Conservation (phyloP, 2,113 vertebrate genomes). For the Phrynosoma blainvillii region DNA sequence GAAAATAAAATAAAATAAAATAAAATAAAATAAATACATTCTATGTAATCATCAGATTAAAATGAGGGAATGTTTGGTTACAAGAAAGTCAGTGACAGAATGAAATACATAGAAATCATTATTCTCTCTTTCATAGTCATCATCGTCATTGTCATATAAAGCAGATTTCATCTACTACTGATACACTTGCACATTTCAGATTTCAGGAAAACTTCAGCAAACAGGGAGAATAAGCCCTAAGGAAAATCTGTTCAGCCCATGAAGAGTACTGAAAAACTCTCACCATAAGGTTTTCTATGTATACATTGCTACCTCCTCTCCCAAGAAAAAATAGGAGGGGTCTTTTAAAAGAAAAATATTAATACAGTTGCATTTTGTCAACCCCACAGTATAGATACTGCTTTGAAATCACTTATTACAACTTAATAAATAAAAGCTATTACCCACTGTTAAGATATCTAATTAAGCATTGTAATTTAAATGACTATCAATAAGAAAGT, state of each 20-base stretch:
- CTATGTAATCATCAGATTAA: background rate
- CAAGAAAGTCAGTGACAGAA: background rate
- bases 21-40: background rate
- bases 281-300: background rate
- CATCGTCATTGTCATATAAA: no score
- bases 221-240: background rate
- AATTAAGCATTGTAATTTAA: background rate
- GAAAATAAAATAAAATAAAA: no score
- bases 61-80: background rate
- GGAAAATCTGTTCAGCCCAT: background rate
- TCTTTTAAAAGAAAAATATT: no score
- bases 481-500: background rate
- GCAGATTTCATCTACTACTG: no score
- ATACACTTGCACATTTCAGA: constrained; percentile 21
- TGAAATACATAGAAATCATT: background rate
- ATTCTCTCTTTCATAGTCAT: no score
- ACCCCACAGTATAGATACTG: background rate
- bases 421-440: background rate
- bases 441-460: background rate
- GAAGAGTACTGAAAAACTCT: background rate
- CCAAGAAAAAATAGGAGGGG: background rate
- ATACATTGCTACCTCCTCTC: background rate
- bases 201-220: background rate
- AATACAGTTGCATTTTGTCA: background rate
- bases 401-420: background rate